Conservation (phyloP, 1,140 invertebrate genomes). For the Papilio dardanus region DNA sequence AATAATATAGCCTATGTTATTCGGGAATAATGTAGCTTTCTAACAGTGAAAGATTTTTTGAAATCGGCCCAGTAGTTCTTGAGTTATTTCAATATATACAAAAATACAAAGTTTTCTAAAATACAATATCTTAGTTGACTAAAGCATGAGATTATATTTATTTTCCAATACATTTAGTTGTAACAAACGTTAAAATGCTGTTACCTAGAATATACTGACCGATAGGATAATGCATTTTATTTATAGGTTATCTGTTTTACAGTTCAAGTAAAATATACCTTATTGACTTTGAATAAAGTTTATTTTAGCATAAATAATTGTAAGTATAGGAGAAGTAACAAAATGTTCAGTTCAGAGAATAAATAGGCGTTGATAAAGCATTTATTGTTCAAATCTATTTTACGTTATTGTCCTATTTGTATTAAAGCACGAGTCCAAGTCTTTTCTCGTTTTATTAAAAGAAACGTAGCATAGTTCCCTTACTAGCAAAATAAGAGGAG, state of each 20-base stretch:
- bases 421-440: not conserved
- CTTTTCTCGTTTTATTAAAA: not conserved
- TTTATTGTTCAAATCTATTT: conserved; percentile 3
- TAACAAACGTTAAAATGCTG: conserved; percentile 5
- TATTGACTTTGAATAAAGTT: not conserved
- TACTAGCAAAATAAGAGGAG: no score
- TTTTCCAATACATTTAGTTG: conserved; percentile 2
- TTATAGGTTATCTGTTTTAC: not conserved
- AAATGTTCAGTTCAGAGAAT: conserved; percentile 20
- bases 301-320: not conserved
- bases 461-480: no score
- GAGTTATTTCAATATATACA: no score
- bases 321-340: not conserved
- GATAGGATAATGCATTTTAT: conserved; percentile 8
- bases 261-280: not conserved
- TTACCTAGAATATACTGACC: not conserved
- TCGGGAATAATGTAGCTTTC: no score
- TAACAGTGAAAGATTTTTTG: no score
- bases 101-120: no score
- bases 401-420: conserved; percentile 7
- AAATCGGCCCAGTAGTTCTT: no score
- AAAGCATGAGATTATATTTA: no score
- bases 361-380: conserved; percentile 21
- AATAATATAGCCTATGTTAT: no score
- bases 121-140: no score